phyloP scores from a whole-genome alignment of 2,888 invertebrate species.

The Rotaria magnacalcarata region DNA sequence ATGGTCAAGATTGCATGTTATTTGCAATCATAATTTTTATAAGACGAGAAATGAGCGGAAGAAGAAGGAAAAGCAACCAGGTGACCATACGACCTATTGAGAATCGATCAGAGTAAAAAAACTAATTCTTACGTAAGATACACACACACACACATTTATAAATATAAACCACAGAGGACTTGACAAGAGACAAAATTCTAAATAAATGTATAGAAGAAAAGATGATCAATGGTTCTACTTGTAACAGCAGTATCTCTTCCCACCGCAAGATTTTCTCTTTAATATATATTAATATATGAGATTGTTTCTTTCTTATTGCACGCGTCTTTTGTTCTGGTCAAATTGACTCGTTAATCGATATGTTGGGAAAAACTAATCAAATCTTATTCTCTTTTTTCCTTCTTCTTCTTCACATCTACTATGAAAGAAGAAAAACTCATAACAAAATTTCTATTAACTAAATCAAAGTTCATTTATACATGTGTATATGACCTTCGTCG shows the following conservation, averaged over 20 bases:
- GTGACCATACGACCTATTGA: not conserved
- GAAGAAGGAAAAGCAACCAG: not conserved
- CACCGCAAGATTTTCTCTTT: not conserved
- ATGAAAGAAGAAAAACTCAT: not conserved
- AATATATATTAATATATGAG: conserved; percentile 13
- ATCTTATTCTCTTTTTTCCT: not conserved
- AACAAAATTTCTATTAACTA: too few species aligned
- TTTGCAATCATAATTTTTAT: not conserved
- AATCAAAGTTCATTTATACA: too few species aligned
- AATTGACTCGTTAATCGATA: conserved; percentile 29
- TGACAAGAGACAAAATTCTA: not conserved
- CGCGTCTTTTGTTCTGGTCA: conserved; percentile 26
- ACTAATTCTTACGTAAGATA: conserved; percentile 10
- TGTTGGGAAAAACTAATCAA: conserved; percentile 29
- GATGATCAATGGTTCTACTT: conserved; percentile 16
- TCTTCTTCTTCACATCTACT: not conserved
- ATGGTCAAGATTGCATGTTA: not conserved
- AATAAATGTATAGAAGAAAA: not conserved
- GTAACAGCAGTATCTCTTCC: conserved; percentile 31
- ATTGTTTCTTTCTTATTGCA: conserved; percentile 12
- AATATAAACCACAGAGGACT: not conserved
- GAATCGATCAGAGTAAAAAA: not conserved
- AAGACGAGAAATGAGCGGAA: not conserved
- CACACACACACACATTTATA: not conserved
- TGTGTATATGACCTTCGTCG: too few species aligned